Percentiles rank a stretch among this genome's conserved stretches.
Conservation (phyloP, 2,113 vertebrate genomes). For the Eulemur rufifrons region DNA sequence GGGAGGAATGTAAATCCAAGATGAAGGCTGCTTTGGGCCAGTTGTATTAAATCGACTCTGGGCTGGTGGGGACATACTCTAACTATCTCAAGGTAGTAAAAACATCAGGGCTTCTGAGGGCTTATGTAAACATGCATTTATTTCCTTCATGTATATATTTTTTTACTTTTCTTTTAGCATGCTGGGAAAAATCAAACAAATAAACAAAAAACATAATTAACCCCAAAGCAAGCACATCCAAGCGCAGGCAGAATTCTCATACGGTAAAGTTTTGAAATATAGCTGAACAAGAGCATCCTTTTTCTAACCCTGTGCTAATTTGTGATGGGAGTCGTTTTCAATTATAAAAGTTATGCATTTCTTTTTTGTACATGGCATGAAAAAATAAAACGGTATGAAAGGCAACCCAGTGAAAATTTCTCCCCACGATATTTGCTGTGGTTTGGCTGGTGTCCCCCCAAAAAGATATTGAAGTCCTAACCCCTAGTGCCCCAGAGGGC, state of each 20-base stretch:
- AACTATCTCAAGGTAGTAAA: neutral
- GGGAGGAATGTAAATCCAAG: constrained; percentile 38
- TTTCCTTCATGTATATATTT: neutral
- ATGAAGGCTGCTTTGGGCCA: neutral
- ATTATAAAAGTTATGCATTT: neutral
- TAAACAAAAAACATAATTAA: neutral
- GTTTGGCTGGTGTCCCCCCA: neutral
- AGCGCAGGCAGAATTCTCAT: neutral
- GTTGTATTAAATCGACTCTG: neutral
- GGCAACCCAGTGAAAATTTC: neutral
- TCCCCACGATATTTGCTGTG: neutral
- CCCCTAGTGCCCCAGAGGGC: neutral
- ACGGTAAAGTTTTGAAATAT: neutral
- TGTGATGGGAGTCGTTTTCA: neutral
- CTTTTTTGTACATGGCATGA: neutral
- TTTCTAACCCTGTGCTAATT: neutral
- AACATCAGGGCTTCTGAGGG: neutral
- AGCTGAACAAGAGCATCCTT: neutral
- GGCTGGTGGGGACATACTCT: neutral
- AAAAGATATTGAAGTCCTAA: neutral
- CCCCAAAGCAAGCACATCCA: neutral
- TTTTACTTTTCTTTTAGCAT: constrained; percentile 20
- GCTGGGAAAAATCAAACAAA: neutral
- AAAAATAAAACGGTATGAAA: neutral
- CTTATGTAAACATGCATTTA: fast-evolving